phyloP scores from a whole-genome alignment of 2,888 invertebrate species.

The Lissocephala sabroskyi region DNA sequence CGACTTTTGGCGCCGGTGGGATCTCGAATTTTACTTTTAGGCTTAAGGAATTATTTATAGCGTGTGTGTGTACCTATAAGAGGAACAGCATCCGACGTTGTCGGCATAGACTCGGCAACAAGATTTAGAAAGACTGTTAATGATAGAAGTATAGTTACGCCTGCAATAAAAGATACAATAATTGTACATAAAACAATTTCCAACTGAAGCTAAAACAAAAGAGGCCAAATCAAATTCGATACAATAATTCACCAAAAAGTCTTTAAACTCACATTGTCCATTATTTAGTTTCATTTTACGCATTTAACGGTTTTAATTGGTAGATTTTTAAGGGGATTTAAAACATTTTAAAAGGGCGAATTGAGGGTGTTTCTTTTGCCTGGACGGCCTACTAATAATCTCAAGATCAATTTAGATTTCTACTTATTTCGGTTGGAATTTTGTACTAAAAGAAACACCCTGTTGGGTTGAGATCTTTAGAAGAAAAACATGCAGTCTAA shows the following conservation, averaged over 20 bases:
- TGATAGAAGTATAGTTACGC: conserved; percentile 96
- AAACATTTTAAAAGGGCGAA: too few species aligned
- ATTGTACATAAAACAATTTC: conserved; percentile 58
- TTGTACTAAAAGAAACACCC: not conserved
- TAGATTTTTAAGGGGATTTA: too few species aligned
- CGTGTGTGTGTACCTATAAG: conserved; percentile 80
- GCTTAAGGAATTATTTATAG: conserved; percentile 30
- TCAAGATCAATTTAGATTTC: too few species aligned
- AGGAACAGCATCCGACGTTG: conserved; percentile 87
- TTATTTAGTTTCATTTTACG: not conserved
- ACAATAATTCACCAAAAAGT: too few species aligned
- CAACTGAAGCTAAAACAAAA: conserved; percentile 49
- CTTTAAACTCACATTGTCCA: not conserved
- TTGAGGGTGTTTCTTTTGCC: too few species aligned
- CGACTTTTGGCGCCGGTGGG: conserved; percentile 18
- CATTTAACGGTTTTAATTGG: not conserved
- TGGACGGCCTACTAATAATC: too few species aligned
- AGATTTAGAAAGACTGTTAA: conserved; percentile 98
- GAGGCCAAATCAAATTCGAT: conserved; percentile 14
- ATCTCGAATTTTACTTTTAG: conserved; percentile 19
- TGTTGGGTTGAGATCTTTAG: conserved; percentile 10
- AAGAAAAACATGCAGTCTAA: conserved; percentile 49
- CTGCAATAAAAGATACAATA: conserved; percentile 77
- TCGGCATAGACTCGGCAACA: conserved; percentile 97
- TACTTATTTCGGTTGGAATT: too few species aligned